Percentiles rank a stretch among this genome's conserved stretches.
These are phyloP conservation scores for Hydropotes inermis DNA, from an alignment of 2,113 vertebrate species.

Conservation along the genomic window DNA sequence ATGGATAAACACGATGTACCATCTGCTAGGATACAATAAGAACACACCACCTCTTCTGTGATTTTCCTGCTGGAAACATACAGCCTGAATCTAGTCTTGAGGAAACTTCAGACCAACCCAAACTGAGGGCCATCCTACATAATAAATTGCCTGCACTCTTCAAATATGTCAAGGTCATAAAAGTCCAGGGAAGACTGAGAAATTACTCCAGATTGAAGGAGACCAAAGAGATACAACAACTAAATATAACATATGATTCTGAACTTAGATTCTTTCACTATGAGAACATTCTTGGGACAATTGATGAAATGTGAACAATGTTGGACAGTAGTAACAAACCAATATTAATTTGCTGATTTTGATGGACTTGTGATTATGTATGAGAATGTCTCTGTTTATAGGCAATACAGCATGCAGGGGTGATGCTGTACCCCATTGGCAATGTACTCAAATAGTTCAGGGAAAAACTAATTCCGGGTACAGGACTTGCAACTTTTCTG, in stretches of 20 bases:
- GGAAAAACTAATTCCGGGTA: not conserved
- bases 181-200: not conserved
- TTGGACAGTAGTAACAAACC: not conserved
- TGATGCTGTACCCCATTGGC: not conserved
- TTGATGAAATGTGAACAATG: not conserved
- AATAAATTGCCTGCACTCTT: not conserved
- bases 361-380: not conserved
- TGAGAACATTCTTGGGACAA: not conserved
- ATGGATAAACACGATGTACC: accelerated
- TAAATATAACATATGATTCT: not conserved
- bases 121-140: not conserved
- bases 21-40: not conserved
- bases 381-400: not conserved
- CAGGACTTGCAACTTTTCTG: not conserved
- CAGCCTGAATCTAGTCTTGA: not conserved
- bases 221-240: not conserved
- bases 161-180: not conserved
- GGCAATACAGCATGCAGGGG: not conserved
- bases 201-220: not conserved
- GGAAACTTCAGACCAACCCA: not conserved
- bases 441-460: not conserved
- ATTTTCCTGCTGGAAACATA: not conserved
- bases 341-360: not conserved
- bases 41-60: not conserved
- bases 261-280: not conserved